Evolutionary conservation across 2,797 vertebrate species (phyloP), one percentile per base, ranked within the genome.

Genomic region (Micromesistius poutassou): DNA sequence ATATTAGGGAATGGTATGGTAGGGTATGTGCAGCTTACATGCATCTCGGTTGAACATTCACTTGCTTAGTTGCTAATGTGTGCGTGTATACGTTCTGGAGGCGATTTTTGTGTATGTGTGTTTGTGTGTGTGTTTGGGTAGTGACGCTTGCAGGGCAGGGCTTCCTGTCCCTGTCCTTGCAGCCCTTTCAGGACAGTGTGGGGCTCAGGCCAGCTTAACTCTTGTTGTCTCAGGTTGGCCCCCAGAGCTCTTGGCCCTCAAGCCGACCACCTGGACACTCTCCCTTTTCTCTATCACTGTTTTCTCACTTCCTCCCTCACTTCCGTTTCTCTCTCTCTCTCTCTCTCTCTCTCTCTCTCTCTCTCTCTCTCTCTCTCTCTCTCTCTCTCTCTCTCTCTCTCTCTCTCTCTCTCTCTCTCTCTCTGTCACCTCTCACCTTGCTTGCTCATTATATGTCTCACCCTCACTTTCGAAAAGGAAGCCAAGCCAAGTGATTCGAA

Each of bases 161-260:
- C 87, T 93, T 93, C 91, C 91, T 91, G 87, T 85, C 83, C 91
- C 91, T 91, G 87, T 85, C 84, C 88, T 85, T 83, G 82, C 86
- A 85, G 82, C 83, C 88, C 83, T 76, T 78, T 75, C 86, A 84
- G 82, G 85, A 79, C 78, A 71, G 62, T 5, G 55, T 25, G 8
- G 72, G 10, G 77, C 74, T 36, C 74, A 73, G 78, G 25, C 35
- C 28, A 55, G 31, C 46, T 31, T 22, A 81, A 78, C 78, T 87
- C 85, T 82, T 89, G 83, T 88, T 76, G 76, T 89, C 84, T 89
- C 82, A 80, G 80, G 55, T 62, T 62, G 55, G 55, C 55, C 84
- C 84, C 77, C 87, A 91, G 91, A 84, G 82, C 85, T 77, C 72
- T 62, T 25, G 55, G 55, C 55, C 83, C 46, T 30, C 83, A 84